phyloP scores from a whole-genome alignment of 2,888 invertebrate genomes.

The Ormyrus nitidulus region DNA sequence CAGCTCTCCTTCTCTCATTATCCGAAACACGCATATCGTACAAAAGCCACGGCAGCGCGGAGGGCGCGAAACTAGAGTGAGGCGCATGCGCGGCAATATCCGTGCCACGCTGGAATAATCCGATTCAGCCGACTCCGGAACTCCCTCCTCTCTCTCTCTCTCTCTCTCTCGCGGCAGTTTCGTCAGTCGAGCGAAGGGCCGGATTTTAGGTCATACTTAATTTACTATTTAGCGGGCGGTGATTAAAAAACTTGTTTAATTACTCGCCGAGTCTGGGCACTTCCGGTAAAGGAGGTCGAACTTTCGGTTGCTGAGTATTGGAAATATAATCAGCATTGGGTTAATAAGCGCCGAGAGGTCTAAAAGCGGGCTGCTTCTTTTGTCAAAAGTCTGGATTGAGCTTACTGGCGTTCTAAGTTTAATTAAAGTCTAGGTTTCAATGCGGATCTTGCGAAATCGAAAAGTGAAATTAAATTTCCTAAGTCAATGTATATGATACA shows the following conservation, averaged over 20 bases:
- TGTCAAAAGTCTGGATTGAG: no score
- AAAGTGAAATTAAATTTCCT: no score
- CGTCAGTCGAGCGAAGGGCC: not conserved
- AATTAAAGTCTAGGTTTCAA: no score
- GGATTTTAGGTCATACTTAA: conserved; percentile 56
- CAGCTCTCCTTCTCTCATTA: conserved; percentile 25
- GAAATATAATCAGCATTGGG: no score
- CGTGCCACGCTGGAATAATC: conserved; percentile 60
- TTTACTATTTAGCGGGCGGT: conserved; percentile 48
- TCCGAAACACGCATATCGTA: not conserved
- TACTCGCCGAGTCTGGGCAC: not conserved
- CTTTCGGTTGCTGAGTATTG: no score
- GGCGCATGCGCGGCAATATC: conserved; percentile 61
- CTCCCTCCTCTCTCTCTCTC: conserved; percentile 38
- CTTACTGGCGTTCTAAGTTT: no score
- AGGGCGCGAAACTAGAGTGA: conserved; percentile 59
- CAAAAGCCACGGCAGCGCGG: no score
- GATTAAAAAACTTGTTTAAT: conserved; percentile 35
- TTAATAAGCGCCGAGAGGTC: no score
- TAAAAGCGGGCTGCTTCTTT: no score
- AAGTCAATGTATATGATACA: no score
- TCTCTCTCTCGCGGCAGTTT: not conserved
- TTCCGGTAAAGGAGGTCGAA: no score
- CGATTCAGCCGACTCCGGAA: conserved; percentile 50
- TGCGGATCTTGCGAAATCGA: no score